A percentile compares a stretch with the other conserved stretches of the same genome.
These are phyloP conservation scores for Clinocottus analis DNA, from an alignment of 2,113 vertebrate species.

Conservation along the genomic window DNA sequence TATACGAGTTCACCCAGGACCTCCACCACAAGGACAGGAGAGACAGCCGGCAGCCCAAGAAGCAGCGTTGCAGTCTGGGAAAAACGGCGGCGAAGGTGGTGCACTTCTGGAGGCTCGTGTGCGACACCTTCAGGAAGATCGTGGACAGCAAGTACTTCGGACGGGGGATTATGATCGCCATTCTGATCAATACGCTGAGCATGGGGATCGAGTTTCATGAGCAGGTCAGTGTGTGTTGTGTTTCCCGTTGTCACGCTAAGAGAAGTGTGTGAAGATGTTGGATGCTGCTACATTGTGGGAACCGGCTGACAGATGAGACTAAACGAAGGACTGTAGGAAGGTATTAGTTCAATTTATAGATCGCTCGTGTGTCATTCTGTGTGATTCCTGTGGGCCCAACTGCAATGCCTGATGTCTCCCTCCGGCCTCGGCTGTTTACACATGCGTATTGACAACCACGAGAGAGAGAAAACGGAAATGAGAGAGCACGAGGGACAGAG, in stretches of 20 bases:
- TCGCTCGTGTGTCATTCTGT: constrained; percentile 41
- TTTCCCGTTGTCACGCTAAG: neutral
- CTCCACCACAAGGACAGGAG: constrained; percentile 87
- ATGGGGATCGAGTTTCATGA: constrained; percentile 99
- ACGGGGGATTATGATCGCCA: constrained; percentile 98
- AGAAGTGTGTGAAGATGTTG: neutral
- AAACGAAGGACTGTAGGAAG: neutral
- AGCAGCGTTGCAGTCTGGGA: constrained; percentile 73
- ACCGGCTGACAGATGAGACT: neutral
- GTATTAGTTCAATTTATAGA: constrained; percentile 10
- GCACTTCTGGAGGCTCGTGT: constrained; percentile 92
- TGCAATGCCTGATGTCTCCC: constrained; percentile 67
- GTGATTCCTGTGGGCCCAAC: constrained; percentile 43
- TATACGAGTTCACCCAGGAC: constrained; percentile 94
- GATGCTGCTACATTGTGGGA: neutral
- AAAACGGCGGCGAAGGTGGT: constrained; percentile 80
- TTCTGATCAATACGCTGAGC: constrained; percentile 98
- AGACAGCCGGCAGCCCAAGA: constrained; percentile 82
- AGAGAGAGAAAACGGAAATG: constrained; percentile 50
- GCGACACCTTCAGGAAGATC: constrained; percentile 94
- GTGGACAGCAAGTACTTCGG: constrained; percentile 99
- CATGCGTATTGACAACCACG: constrained; percentile 69
- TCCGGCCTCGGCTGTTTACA: constrained; percentile 70
- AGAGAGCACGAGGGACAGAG: constrained; percentile 19
- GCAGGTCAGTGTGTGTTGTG: constrained; percentile 85